Evolutionary conservation across 2,888 invertebrate species (phyloP).

Genomic region (Leucophora obtusa): DNA sequence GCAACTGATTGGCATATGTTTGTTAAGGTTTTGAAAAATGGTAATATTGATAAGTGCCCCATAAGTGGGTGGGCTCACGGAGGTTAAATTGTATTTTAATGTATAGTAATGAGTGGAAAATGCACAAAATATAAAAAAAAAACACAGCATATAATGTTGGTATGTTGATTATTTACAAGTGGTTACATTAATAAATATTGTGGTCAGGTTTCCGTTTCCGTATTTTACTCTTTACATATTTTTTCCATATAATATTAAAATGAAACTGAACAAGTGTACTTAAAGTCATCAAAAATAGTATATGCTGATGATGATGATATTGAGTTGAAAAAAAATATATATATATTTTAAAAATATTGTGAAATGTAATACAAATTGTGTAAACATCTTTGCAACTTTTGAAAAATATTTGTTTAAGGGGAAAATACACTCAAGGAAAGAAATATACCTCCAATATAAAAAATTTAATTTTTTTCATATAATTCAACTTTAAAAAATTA

Average conservation of each 20-base stretch:
- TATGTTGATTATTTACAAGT: constrained; percentile 40
- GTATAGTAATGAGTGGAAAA: constrained; percentile 11
- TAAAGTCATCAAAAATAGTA: constrained; percentile 14
- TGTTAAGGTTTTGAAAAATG: not conserved
- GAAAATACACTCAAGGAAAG: too few relatives aligned
- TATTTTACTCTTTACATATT: not conserved
- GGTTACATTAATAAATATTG: constrained; percentile 53
- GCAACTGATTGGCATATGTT: constrained; percentile 42
- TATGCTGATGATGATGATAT: not conserved
- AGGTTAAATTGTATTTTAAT: constrained; percentile 28
- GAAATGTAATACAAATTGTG: not conserved
- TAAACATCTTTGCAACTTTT: not conserved
- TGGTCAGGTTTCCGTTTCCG: constrained; percentile 41
- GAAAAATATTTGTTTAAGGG: not conserved
- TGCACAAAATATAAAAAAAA: not conserved
- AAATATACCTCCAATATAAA: too few relatives aligned
- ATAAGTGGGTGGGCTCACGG: not conserved
- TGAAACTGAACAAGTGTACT: constrained; percentile 3
- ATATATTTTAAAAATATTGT: not conserved
- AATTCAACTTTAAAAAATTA: too few relatives aligned
- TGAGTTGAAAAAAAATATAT: not conserved
- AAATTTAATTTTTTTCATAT: too few relatives aligned
- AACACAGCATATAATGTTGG: constrained; percentile 18
- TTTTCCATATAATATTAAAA: not conserved
- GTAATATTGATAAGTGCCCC: too few relatives aligned